Percentiles rank a stretch among this genome's conserved stretches.
Conservation (phyloP, 2,888 invertebrate species). For the Drosophila ochracea region DNA sequence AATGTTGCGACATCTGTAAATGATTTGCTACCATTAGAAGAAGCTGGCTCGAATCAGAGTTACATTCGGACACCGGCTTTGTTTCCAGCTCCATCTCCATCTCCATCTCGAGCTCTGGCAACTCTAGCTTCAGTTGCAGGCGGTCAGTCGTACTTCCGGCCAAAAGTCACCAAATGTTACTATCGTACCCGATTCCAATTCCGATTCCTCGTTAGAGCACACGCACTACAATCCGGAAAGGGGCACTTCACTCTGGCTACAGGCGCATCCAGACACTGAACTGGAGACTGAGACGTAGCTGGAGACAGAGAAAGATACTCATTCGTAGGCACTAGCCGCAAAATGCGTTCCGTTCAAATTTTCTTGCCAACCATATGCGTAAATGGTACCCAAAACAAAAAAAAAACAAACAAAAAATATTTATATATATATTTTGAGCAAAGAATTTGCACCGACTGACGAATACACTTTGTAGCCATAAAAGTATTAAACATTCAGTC, state of each 20-base stretch:
- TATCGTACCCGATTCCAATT: conserved; percentile 6
- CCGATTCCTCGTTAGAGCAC: conserved; percentile 20
- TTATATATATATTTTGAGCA: background rate
- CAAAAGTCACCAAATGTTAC: conserved; percentile 56
- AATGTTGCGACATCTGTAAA: conserved; percentile 78
- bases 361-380: conserved; percentile 42
- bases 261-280: conserved; percentile 13
- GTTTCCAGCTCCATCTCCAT: background rate
- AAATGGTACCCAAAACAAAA: conserved; percentile 5
- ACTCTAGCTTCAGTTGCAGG: background rate
- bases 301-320: conserved; percentile 12
- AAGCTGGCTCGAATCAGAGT: conserved; percentile 15
- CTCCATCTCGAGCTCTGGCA: background rate
- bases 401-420: conserved; percentile 6
- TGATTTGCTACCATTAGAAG: conserved; percentile 76
- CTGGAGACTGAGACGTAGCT: conserved; percentile 20
- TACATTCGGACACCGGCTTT: conserved; percentile 5
- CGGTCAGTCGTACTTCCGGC: conserved; percentile 58
- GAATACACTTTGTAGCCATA: background rate
- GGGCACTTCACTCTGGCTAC: background rate
- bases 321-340: conserved; percentile 46
- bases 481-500: background rate
- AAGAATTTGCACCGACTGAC: background rate
- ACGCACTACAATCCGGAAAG: conserved; percentile 28
- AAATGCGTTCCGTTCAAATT: conserved; percentile 62